Evolutionary conservation across 2,888 invertebrate species (phyloP), one percentile per base, ranked within the genome.

Genomic region (Drosophila cognata): DNA sequence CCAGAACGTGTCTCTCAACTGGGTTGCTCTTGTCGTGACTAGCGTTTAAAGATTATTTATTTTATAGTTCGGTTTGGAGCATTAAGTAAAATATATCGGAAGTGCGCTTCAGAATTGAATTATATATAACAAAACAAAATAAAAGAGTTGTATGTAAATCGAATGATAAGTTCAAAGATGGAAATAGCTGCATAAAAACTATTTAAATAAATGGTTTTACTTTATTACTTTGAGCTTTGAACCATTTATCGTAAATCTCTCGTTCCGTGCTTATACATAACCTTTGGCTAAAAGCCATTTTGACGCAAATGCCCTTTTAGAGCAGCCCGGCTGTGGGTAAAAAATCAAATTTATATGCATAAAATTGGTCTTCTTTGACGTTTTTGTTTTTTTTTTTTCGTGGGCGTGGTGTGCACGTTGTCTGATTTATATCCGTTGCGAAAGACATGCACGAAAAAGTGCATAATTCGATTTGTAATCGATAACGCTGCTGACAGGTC

Each of bases 381-480:
- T 29, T 56, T 28, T 36, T 46, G 21, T 21, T 21, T 21, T 21
- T 63, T 33, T n/a, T 55, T 38, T 38, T 36, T 52, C 43, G 25
- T 50, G 59, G 35, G 55, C 21, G 50, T 33, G 60, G 41, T 46
- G 51, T 58, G 31, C 56, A 56, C 55, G 41, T 59, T 61, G 51
- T 56, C 59, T 84, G 82, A 87, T 87, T 73, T 81, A 84, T 84
- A 52, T 21, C 25, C 31, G 41, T 41, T 53, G 62, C 53, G 57
- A 52, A 53, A n/a, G 58, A 29, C 35, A 50, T 48, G 48, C 53
- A 68, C 28, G 36, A 51, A 73, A 76, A 71, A 70, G 59, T 77
- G 74, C 72, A 82, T 88, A 79, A 82, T 82, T 77, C 73, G 72
- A 88, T 86, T 82, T 78, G 71, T 41, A 88, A 84, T 88, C 86